phyloP scores from a whole-genome alignment of 1,140 invertebrate species.

The Nasonia giraulti region DNA sequence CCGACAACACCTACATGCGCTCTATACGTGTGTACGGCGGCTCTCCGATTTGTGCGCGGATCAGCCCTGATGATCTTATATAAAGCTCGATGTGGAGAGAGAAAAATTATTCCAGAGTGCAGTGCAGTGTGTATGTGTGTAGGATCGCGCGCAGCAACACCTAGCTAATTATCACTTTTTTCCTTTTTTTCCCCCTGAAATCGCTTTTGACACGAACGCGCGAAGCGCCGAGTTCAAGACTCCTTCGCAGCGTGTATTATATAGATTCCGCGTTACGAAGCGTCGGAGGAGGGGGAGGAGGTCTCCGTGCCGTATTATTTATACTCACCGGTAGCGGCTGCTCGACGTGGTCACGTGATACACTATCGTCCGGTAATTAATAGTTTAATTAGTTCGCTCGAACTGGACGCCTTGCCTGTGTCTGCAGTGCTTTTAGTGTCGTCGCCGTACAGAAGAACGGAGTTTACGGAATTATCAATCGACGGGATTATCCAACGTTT shows the following conservation, averaged over 20 bases:
- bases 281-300: background rate
- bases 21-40: background rate
- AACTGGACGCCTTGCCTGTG: background rate
- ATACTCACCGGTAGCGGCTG: background rate
- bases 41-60: background rate
- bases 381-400: slow-evolving; percentile 44
- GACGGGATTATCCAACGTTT: no score
- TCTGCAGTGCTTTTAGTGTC: background rate
- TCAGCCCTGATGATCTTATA: slow-evolving; percentile 32
- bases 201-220: slow-evolving; percentile 16
- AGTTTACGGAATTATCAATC: background rate
- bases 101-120: background rate
- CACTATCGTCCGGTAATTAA: slow-evolving; percentile 45
- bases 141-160: background rate
- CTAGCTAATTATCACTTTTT: slow-evolving; percentile 31
- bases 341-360: background rate
- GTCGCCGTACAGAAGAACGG: background rate
- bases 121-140: background rate
- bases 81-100: background rate
- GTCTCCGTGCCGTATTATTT: no score
- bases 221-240: background rate
- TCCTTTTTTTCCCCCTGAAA: background rate
- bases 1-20: background rate
- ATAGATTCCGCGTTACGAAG: background rate
- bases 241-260: background rate